Percentiles rank a stretch among this genome's conserved stretches.
These are phyloP conservation scores for Acrobasis consociella DNA, from an alignment of 2,888 invertebrate species.

Conservation along the genomic window DNA sequence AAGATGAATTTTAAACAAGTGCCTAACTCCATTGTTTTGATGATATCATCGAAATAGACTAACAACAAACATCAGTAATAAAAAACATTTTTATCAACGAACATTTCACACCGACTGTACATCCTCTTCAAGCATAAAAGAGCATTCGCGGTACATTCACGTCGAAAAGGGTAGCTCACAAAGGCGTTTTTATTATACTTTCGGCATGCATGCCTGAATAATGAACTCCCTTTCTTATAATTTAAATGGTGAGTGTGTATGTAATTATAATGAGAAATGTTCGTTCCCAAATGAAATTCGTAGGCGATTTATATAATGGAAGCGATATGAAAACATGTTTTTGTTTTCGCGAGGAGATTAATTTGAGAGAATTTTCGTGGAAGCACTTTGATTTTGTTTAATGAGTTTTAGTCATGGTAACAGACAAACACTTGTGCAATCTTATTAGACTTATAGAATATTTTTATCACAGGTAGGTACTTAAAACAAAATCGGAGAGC, in stretches of 20 bases:
- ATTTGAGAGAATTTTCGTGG: not conserved
- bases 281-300: constrained; percentile 27
- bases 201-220: constrained; percentile 59
- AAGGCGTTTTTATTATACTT: constrained; percentile 76
- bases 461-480: too few species aligned
- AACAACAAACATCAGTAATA: not conserved
- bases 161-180: constrained; percentile 68
- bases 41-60: too few species aligned
- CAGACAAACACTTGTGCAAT: too few species aligned
- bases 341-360: not conserved
- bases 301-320: constrained; percentile 9
- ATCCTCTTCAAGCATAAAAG: constrained; percentile 68
- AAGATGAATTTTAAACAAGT: too few species aligned
- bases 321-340: not conserved
- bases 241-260: constrained; percentile 54
- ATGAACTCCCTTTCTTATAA: constrained; percentile 58
- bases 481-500: too few species aligned
- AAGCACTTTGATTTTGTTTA: not conserved
- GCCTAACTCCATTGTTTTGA: too few species aligned
- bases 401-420: too few species aligned
- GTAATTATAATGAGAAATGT: constrained; percentile 55
- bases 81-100: not conserved
- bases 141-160: constrained; percentile 60
- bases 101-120: constrained; percentile 20
- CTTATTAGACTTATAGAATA: too few species aligned